phyloP scores from a whole-genome alignment of 2,113 vertebrate species.

The Colistium nudipinnis region DNA sequence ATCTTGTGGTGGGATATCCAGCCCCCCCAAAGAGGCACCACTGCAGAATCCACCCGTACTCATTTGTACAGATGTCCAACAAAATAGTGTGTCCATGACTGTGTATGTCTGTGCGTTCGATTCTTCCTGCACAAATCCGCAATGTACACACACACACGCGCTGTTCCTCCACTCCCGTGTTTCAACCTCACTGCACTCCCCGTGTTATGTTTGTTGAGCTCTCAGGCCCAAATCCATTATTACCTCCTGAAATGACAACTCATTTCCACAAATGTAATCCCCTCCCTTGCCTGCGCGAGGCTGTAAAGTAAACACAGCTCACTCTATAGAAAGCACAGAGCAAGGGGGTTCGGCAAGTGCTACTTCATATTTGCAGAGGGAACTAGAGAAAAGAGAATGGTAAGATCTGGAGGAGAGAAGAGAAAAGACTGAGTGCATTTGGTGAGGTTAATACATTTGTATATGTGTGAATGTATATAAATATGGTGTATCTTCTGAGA shows the following conservation, averaged over 20 bases:
- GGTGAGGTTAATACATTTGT: constrained; percentile 19
- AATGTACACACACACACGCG: constrained; percentile 40
- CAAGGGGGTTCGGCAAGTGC: constrained; percentile 30
- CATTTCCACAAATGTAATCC: constrained; percentile 82
- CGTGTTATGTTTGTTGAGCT: constrained; percentile 80
- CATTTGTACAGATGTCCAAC: constrained; percentile 68
- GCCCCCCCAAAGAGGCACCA: constrained; percentile 41
- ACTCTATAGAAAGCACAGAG: constrained; percentile 51
- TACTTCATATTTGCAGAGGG: constrained; percentile 67
- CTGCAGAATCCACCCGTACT: constrained; percentile 46
- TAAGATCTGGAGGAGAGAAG: constrained; percentile 38
- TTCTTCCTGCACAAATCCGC: constrained; percentile 49
- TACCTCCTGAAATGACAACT: constrained; percentile 83
- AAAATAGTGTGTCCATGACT: constrained; percentile 43
- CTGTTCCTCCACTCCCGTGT: constrained; percentile 48
- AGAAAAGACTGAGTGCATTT: constrained; percentile 54
- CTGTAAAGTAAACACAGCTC: constrained; percentile 70
- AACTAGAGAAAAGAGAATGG: constrained; percentile 30
- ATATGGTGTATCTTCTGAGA: constrained; percentile 8
- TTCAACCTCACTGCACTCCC: constrained; percentile 55
- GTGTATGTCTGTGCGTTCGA: constrained; percentile 22
- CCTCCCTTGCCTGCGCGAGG: constrained; percentile 65
- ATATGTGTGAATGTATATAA: neutral
- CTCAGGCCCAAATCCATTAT: constrained; percentile 82
- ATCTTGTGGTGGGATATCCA: constrained; percentile 57